phyloP scores from a whole-genome alignment of 2,888 invertebrate genomes.

The Xylocampa areola region DNA sequence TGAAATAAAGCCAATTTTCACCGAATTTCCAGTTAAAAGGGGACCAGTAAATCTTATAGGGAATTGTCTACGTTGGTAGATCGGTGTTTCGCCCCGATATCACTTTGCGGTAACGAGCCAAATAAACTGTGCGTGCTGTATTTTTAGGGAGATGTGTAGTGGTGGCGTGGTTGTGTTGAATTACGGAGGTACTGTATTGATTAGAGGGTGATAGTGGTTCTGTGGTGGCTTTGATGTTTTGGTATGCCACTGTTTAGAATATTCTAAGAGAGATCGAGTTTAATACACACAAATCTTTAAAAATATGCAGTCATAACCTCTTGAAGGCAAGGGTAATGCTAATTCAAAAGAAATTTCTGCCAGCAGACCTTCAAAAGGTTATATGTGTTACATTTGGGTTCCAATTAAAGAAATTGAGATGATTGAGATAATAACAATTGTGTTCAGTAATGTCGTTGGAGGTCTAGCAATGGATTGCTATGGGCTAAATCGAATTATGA shows the following conservation, averaged over 20 bases:
- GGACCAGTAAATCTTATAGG: conserved; percentile 70
- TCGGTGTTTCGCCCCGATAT: conserved; percentile 47
- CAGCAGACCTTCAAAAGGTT: too few relatives aligned
- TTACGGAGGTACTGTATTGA: conserved; percentile 14
- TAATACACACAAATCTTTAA: too few relatives aligned
- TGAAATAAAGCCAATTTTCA: conserved; percentile 71
- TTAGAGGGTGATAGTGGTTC: not conserved
- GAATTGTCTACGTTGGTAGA: conserved; percentile 63
- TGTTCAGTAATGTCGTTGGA: too few relatives aligned
- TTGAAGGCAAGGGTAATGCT: too few relatives aligned
- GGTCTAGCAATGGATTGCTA: too few relatives aligned
- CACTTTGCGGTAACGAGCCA: conserved; percentile 29
- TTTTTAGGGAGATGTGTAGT: conserved; percentile 6
- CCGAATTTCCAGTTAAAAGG: conserved; percentile 72
- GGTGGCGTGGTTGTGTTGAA: conserved; percentile 27
- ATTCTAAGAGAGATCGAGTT: not conserved
- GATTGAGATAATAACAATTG: too few relatives aligned
- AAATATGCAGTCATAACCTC: too few relatives aligned
- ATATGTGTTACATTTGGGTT: too few relatives aligned
- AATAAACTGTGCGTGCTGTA: conserved; percentile 37
- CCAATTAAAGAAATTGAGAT: too few relatives aligned
- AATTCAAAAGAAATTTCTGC: too few relatives aligned
- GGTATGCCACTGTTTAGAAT: not conserved
- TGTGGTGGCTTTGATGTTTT: not conserved
- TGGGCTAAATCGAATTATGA: too few relatives aligned